Base-by-base conservation (phyloP, 23 tunicate genomes). In the Styela clava region DNA sequence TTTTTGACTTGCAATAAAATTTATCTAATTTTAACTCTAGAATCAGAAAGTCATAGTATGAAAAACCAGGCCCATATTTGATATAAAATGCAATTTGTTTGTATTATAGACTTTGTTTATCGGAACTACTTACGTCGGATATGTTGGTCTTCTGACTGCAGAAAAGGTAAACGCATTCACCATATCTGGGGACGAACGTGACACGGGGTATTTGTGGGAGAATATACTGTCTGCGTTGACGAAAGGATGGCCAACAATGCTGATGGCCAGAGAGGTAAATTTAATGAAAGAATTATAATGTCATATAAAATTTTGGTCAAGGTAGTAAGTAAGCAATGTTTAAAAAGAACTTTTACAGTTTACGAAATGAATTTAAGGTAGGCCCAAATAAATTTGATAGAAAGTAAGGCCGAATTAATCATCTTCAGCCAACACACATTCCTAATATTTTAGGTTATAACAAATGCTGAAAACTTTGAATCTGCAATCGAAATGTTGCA, bases 71-170 rank as follows among this genome's bases (percentile, higher is more conserved):
- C n/a, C n/a, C n/a, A n/a, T n/a, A n/a, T n/a, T n/a, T n/a, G n/a
- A n/a, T n/a, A n/a, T n/a, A n/a, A n/a, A n/a, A 44, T 44, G 56
- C 9, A 44, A 5, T 44, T 44, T 27, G 7, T 71, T 26, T 71
- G 34, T 34, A 16, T 3, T 19, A 28, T 30, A 89, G 95, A 64
- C 89, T 24, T 12, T 85, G 23, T 89, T 79, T 35, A 67, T 81
- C 78, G 86, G 86, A 20, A 89, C 95, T 3, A 85, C 95, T 1
- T 85, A 64, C 63, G 95, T 84, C 3, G 89, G 86, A 3, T 89
- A 89, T 78, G 74, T 89, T 67, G 95, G 95, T 1, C 52, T 89
- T 1, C 69, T 89, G 44, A 89, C 95, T 74, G 95, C 84, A 16
- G 34, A 73, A 1, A 89, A 87, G 44, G 83, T 51, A 3, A 77